Percentiles rank a stretch among this genome's conserved stretches.
phyloP scores from a whole-genome alignment of 2,888 invertebrate species.

The Smittia aterrima region DNA sequence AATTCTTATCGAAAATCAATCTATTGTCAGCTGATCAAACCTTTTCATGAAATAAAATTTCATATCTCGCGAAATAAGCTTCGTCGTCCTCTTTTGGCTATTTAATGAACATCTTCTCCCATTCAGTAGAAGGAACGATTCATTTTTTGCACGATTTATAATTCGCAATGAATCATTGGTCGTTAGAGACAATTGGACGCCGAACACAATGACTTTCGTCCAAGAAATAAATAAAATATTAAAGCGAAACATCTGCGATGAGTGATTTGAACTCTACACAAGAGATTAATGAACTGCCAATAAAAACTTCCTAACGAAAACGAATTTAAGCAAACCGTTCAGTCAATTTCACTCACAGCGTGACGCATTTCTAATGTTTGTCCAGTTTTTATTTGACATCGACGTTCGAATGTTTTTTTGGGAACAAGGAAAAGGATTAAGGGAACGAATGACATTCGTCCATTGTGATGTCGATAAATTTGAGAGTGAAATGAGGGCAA shows the following conservation, averaged over 20 bases:
- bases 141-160: neutral
- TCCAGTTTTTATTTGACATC: neutral
- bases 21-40: neutral
- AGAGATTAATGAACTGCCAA: conserved; percentile 1
- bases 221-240: neutral
- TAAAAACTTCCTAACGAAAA: neutral
- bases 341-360: conserved; percentile 2
- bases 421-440: neutral
- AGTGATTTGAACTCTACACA: neutral
- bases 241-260: neutral
- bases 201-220: neutral
- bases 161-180: neutral
- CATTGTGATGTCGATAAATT: neutral
- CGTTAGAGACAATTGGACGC: neutral
- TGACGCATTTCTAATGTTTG: neutral
- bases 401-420: neutral
- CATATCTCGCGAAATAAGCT: neutral
- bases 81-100: too few relatives aligned
- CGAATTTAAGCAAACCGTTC: neutral
- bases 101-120: too few relatives aligned
- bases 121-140: neutral
- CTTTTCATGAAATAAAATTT: neutral
- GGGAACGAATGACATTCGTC: neutral
- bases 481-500: neutral
- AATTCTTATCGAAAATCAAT: neutral